These are phyloP conservation scores for Natrix natrix DNA, from an alignment of 2,797 vertebrate species.

Conservation along the genomic window DNA sequence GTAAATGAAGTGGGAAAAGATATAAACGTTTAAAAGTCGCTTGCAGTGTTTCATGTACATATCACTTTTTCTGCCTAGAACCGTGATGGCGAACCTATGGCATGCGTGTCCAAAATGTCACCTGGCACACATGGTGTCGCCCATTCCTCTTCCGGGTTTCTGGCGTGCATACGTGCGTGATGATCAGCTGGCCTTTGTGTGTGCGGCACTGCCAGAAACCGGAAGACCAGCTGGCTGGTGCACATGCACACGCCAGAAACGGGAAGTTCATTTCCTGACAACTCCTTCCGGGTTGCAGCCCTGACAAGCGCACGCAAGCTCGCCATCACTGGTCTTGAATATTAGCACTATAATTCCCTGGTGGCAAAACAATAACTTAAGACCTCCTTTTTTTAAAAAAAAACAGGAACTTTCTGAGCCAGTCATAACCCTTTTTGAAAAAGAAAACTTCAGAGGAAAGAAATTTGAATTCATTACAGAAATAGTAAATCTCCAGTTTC, in stretches of 20 bases:
- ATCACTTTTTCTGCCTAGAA: neutral
- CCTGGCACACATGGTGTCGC: too few species aligned
- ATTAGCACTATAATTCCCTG: neutral
- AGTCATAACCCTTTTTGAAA: conserved; percentile 83
- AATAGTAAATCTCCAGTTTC: conserved; percentile 76
- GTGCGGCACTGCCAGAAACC: too few species aligned
- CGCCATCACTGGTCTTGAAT: neutral
- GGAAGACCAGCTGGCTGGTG: too few species aligned
- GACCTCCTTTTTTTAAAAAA: conserved; percentile 29
- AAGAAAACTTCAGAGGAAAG: conserved; percentile 83
- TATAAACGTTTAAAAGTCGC: neutral
- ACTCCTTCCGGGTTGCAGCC: too few species aligned
- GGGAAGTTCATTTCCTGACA: too few species aligned
- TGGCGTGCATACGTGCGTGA: too few species aligned
- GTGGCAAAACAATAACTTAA: conserved; percentile 7
- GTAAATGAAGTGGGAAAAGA: neutral
- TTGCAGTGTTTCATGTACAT: neutral
- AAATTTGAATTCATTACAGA: conserved; percentile 76
- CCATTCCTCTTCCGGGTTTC: too few species aligned
- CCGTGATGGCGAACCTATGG: too few species aligned
- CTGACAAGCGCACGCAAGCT: too few species aligned
- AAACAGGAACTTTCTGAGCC: conserved; percentile 89
- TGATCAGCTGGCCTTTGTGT: too few species aligned
- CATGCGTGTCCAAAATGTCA: too few species aligned
- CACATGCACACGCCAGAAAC: too few species aligned